phyloP scores from a whole-genome alignment of 2,888 invertebrate genomes.

The Ypsolopha scabrella region DNA sequence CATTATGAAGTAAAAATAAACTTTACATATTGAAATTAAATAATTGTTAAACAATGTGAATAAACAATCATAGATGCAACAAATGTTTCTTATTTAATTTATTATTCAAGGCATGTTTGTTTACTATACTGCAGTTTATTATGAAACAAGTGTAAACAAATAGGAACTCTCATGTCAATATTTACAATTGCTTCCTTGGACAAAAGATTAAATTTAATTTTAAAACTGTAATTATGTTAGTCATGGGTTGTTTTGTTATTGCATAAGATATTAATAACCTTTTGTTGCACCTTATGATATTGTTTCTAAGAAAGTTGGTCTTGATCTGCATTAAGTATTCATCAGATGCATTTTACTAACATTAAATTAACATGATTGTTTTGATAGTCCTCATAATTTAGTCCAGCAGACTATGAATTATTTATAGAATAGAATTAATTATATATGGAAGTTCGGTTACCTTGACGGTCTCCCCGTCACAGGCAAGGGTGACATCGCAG shows the following conservation, averaged over 20 bases:
- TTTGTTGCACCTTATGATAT: too few relatives aligned
- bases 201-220: too few relatives aligned
- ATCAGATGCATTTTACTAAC: too few relatives aligned
- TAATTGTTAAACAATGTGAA: background rate
- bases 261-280: too few relatives aligned
- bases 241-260: too few relatives aligned
- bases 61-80: too few relatives aligned
- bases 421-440: background rate
- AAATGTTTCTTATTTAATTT: background rate
- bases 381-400: too few relatives aligned
- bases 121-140: constrained; percentile 50
- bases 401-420: background rate
- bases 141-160: constrained; percentile 46
- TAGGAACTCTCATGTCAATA: constrained; percentile 36
- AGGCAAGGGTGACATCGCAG: constrained; percentile 93
- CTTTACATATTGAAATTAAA: background rate
- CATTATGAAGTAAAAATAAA: too few relatives aligned
- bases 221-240: too few relatives aligned
- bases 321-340: too few relatives aligned
- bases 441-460: constrained; percentile 29
- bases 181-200: constrained; percentile 23
- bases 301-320: too few relatives aligned
- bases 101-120: constrained; percentile 54
- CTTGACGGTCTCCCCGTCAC: constrained; percentile 90
- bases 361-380: too few relatives aligned